A percentile compares a stretch with the other conserved stretches of the same genome.
phyloP scores from a whole-genome alignment of 2,888 invertebrate species.

The Stenodera caucasica region DNA sequence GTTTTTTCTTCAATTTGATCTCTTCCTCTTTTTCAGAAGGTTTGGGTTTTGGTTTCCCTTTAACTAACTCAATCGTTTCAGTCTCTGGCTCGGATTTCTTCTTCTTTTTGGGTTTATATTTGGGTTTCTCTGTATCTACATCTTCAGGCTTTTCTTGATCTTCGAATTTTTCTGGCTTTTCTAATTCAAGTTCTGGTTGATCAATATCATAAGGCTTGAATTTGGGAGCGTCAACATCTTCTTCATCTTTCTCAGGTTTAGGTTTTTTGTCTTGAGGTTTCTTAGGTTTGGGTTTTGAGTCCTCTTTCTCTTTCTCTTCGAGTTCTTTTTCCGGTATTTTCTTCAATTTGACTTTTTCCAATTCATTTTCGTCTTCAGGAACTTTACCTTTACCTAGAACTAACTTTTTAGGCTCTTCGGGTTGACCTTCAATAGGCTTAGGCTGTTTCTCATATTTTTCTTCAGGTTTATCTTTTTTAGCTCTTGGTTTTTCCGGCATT shows the following conservation, averaged over 20 bases:
- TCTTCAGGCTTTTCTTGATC: slow-evolving; percentile 21
- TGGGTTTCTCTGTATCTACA: slow-evolving; percentile 47
- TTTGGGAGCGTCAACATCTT: slow-evolving; percentile 41
- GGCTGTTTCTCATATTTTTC: slow-evolving; percentile 29
- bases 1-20: slow-evolving; percentile 48
- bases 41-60: slow-evolving; percentile 43
- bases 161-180: slow-evolving; percentile 48
- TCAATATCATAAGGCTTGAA: slow-evolving; percentile 52
- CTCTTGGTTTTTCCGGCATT: slow-evolving; percentile 38
- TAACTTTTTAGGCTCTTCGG: slow-evolving; percentile 34
- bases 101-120: slow-evolving; percentile 38
- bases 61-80: slow-evolving; percentile 34
- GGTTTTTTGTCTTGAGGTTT: slow-evolving; percentile 20
- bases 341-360: slow-evolving; percentile 48
- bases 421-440: slow-evolving; percentile 25
- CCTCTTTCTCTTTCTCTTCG: slow-evolving; percentile 18
- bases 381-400: slow-evolving; percentile 51
- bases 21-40: slow-evolving; percentile 51
- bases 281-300: slow-evolving; percentile 20
- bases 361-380: slow-evolving; percentile 45
- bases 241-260: slow-evolving; percentile 25
- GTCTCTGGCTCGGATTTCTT: slow-evolving; percentile 33
- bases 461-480: slow-evolving; percentile 43
- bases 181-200: slow-evolving; percentile 47
- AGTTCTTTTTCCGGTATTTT: slow-evolving; percentile 51